Conservation (phyloP, 2,113 vertebrate genomes). For the Rhinolophus ferrumequinum region DNA sequence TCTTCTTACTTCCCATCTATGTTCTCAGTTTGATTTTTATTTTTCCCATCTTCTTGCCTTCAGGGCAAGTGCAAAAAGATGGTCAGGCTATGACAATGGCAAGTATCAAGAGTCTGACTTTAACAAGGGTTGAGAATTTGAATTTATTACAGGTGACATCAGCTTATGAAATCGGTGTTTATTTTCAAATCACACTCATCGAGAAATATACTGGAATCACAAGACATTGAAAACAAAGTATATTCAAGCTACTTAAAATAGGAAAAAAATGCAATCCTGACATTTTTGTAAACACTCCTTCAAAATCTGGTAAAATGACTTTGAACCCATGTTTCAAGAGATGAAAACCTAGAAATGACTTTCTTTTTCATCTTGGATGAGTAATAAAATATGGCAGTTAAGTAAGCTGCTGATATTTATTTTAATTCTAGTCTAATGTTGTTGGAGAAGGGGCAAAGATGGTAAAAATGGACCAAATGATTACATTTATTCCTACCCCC, state of each 20-base stretch:
- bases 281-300: conserved; percentile 32
- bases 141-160: conserved; percentile 67
- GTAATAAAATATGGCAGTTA: conserved; percentile 44
- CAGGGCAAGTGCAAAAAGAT: conserved; percentile 68
- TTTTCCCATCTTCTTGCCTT: conserved; percentile 55
- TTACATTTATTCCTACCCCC: neutral
- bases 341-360: conserved; percentile 36
- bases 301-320: conserved; percentile 8
- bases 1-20: neutral
- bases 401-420: conserved; percentile 38
- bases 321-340: conserved; percentile 44
- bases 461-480: conserved; percentile 3
- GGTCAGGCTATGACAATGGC: neutral
- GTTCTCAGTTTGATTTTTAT: conserved; percentile 65
- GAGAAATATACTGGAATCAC: conserved; percentile 47
- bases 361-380: conserved; percentile 51
- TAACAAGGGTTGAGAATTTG: conserved; percentile 41
- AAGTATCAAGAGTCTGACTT: neutral
- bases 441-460: neutral
- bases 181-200: conserved; percentile 66
- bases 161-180: conserved; percentile 63
- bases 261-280: neutral
- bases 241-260: conserved; percentile 42
- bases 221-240: conserved; percentile 53
- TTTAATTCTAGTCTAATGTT: conserved; percentile 62